Evolutionary conservation across 2,888 invertebrate species (phyloP).

Genomic region (Ametastegia equiseti): DNA sequence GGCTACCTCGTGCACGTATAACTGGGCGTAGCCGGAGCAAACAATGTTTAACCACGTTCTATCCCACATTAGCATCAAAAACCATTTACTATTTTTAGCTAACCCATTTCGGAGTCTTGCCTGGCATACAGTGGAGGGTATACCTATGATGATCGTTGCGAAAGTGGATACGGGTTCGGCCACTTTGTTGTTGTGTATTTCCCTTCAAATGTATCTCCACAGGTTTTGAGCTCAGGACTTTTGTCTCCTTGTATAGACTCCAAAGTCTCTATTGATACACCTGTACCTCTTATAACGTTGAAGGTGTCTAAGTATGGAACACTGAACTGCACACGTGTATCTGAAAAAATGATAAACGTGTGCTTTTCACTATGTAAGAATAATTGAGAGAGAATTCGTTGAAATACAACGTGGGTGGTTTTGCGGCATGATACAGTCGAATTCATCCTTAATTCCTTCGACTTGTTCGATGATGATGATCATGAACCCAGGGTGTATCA

Average conservation of each 20-base stretch:
- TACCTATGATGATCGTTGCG: no score
- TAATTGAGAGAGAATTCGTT: not conserved
- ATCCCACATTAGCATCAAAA: slow-evolving; percentile 60
- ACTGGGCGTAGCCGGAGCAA: slow-evolving; percentile 73
- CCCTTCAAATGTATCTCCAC: not conserved
- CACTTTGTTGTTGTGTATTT: slow-evolving; percentile 5
- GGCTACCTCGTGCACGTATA: slow-evolving; percentile 63
- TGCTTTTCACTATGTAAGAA: not conserved
- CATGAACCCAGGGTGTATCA: no score
- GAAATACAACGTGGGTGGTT: slow-evolving; percentile 4
- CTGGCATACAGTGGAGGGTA: no score
- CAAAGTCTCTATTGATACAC: not conserved
- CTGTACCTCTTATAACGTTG: no score
- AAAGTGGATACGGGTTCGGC: not conserved
- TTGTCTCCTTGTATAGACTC: not conserved
- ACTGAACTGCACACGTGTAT: not conserved
- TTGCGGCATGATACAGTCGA: not conserved
- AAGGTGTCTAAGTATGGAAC: not conserved
- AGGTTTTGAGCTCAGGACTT: not conserved
- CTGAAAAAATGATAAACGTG: not conserved
- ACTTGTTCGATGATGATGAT: not conserved
- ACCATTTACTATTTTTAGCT: slow-evolving; percentile 60
- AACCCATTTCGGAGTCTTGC: slow-evolving; percentile 35
- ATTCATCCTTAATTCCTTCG: no score
- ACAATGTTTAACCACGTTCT: slow-evolving; percentile 72